phyloP scores from a whole-genome alignment of 2,797 vertebrate species.

The Buphagus erythrorhynchus region DNA sequence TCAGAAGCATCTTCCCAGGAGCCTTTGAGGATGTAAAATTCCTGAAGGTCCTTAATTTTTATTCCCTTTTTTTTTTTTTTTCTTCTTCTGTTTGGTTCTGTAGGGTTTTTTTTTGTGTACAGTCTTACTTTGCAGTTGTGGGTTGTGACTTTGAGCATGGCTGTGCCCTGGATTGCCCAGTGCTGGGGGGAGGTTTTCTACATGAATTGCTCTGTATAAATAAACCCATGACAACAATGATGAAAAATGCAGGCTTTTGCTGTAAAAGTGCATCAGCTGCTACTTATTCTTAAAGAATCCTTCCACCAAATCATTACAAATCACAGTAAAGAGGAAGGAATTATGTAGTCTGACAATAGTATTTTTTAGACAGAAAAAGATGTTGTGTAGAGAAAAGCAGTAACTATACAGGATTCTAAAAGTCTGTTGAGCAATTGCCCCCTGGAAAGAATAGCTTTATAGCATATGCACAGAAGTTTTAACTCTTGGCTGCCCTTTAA shows the following conservation, averaged over 20 bases:
- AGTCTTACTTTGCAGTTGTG: constrained; percentile 6
- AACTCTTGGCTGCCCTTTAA: background rate
- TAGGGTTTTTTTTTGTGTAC: background rate
- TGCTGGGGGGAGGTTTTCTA: constrained; percentile 58
- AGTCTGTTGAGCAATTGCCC: constrained; percentile 7
- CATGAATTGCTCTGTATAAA: constrained; percentile 55
- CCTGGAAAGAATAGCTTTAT: constrained; percentile 12
- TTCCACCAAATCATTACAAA: constrained; percentile 30
- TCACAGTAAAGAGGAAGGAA: background rate
- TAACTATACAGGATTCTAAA: background rate
- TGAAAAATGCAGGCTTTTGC: constrained; percentile 60
- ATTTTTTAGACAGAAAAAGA: background rate
- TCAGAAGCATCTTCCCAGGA: background rate
- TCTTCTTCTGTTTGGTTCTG: background rate
- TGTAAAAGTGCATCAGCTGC: constrained; percentile 48
- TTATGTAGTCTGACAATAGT: background rate
- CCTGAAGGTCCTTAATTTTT: background rate
- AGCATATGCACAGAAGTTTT: background rate
- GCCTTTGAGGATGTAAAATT: background rate
- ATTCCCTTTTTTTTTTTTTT: background rate
- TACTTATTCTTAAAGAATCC: constrained; percentile 38
- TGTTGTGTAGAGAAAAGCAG: background rate
- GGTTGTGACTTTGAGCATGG: background rate
- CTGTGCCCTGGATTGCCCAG: constrained; percentile 44
- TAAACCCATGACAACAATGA: constrained; percentile 49